Percentiles rank a stretch among this genome's conserved stretches.
phyloP scores from a whole-genome alignment of 1,140 invertebrate genomes.

The Cylas formicarius region DNA sequence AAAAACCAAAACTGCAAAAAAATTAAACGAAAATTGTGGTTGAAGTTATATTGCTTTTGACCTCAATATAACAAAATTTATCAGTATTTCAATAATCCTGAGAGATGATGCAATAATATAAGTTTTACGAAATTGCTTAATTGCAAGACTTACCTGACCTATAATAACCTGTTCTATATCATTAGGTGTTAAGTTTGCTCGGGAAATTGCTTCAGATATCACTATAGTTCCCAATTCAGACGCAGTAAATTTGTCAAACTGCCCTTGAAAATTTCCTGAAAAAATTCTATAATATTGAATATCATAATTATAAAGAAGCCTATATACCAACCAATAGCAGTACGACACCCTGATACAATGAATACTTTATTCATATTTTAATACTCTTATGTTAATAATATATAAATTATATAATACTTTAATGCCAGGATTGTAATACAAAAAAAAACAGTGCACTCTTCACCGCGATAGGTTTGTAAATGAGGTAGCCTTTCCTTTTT shows the following conservation, averaged over 20 bases:
- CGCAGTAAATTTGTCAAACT: constrained; percentile 31
- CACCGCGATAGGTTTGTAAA: too few relatives aligned
- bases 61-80: constrained; percentile 8
- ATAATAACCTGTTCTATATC: constrained; percentile 80
- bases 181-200: constrained; percentile 52
- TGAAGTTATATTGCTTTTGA: neutral
- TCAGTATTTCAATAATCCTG: constrained; percentile 4
- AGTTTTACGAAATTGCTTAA: neutral
- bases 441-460: too few relatives aligned
- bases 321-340: constrained; percentile 53
- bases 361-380: constrained; percentile 48
- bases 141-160: constrained; percentile 60
- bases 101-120: neutral
- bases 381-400: too few relatives aligned
- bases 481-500: too few relatives aligned
- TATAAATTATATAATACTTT: too few relatives aligned
- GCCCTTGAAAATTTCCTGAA: constrained; percentile 30
- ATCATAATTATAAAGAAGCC: neutral
- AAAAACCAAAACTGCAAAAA: constrained; percentile 6
- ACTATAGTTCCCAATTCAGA: constrained; percentile 69
- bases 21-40: neutral
- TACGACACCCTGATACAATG: constrained; percentile 59
- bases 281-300: constrained; percentile 8
- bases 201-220: constrained; percentile 63
- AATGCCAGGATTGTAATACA: too few relatives aligned